These are phyloP conservation scores for Monarcha castaneiventris DNA, from an alignment of 2,113 vertebrate genomes.

Conservation along the genomic window DNA sequence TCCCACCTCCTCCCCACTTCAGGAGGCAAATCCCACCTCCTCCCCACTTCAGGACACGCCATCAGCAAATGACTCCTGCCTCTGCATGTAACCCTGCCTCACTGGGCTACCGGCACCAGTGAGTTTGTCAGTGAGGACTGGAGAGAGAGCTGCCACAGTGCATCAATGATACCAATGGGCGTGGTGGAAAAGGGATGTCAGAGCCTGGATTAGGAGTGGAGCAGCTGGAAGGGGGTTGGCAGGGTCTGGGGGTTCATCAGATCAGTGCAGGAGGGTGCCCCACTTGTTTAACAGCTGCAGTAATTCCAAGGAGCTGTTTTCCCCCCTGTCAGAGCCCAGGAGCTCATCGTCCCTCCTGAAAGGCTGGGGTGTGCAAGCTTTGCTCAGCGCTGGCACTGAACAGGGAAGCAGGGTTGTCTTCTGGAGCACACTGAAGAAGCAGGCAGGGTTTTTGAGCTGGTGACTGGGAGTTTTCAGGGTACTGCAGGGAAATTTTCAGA, in stretches of 20 bases:
- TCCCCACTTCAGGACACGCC: not conserved
- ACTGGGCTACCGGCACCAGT: not conserved
- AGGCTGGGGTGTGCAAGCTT: not conserved
- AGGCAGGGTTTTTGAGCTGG: not conserved
- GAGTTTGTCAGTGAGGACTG: not conserved
- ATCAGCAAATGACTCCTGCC: not conserved
- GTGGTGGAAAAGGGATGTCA: not conserved
- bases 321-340: not conserved
- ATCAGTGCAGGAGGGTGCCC: not conserved
- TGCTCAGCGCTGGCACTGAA: fast-evolving
- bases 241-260: fast-evolving
- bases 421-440: not conserved
- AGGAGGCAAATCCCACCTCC: not conserved
- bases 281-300: not conserved
- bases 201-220: not conserved
- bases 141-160: not conserved
- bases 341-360: fast-evolving
- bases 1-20: not conserved
- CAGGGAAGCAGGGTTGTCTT: not conserved
- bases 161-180: fast-evolving
- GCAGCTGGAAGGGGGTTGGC: not conserved
- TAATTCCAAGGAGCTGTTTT: not conserved
- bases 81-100: not conserved
- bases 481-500: not conserved
- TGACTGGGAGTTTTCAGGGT: not conserved